Evolutionary conservation across 2,797 vertebrate genomes (phyloP).

Genomic region (Arrhamphus sclerolepis): DNA sequence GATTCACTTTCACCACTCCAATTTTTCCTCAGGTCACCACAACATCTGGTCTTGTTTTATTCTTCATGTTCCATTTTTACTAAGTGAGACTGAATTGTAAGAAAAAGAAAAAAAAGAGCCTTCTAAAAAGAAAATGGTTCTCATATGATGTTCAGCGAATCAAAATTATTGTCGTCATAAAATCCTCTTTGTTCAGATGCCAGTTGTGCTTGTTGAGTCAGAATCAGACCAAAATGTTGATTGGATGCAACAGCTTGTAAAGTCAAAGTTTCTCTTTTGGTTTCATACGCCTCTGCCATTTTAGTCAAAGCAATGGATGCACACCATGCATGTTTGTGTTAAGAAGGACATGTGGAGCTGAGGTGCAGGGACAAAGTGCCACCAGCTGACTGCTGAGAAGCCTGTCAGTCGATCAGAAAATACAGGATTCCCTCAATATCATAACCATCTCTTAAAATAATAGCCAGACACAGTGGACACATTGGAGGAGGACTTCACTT

Average conservation of each 20-base stretch:
- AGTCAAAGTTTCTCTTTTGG: slow-evolving; percentile 9
- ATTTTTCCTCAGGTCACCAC: slow-evolving; percentile 40
- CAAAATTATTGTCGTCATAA: slow-evolving; percentile 27
- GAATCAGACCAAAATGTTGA: slow-evolving; percentile 14
- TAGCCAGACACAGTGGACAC: too few relatives aligned
- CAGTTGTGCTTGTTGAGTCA: slow-evolving; percentile 35
- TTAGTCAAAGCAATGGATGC: too few relatives aligned
- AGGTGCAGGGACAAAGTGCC: neutral
- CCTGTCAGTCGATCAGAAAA: slow-evolving; percentile 10
- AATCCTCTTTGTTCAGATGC: slow-evolving; percentile 20
- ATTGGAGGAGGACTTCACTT: too few relatives aligned
- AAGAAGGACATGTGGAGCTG: too few relatives aligned
- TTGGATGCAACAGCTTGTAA: neutral
- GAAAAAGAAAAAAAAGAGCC: slow-evolving; percentile 1
- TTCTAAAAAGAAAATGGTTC: slow-evolving; percentile 44
- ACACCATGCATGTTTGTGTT: neutral
- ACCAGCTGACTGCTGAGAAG: slow-evolving; percentile 12
- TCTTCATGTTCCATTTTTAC: slow-evolving; percentile 36
- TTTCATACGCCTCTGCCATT: neutral
- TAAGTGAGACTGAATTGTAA: slow-evolving; percentile 28
- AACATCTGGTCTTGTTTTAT: slow-evolving; percentile 56
- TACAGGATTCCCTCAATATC: neutral
- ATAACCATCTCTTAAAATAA: neutral
- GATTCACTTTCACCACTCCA: slow-evolving; percentile 41
- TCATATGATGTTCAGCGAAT: slow-evolving; percentile 46